Conservation (phyloP, 2,113 vertebrate genomes). For the Odobenus rosmarus region DNA sequence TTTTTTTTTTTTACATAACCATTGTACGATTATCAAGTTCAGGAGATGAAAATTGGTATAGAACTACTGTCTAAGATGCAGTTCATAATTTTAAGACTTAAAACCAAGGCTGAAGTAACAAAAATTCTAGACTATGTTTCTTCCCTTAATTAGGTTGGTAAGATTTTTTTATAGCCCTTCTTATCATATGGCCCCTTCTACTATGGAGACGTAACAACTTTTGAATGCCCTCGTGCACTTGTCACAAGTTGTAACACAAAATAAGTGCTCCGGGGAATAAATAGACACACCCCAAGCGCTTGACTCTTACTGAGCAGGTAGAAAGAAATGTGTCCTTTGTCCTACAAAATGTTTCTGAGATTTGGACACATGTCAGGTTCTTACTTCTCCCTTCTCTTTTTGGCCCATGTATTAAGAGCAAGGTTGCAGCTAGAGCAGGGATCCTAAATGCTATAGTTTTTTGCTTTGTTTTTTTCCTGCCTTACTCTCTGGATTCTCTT, state of each 20-base stretch:
- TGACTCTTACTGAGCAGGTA: not conserved
- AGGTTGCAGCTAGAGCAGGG: not conserved
- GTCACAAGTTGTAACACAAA: not conserved
- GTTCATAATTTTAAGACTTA: slow-evolving; percentile 19
- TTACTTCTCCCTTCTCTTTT: not conserved
- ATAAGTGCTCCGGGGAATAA: not conserved
- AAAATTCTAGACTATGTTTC: not conserved
- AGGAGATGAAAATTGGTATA: not conserved
- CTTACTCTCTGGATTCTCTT: not conserved
- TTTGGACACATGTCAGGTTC: not conserved
- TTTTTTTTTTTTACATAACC: not conserved
- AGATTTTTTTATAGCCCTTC: not conserved
- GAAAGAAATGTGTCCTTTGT: slow-evolving; percentile 3
- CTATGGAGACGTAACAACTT: not conserved
- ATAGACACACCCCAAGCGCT: not conserved
- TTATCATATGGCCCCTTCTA: not conserved
- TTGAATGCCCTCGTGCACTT: not conserved
- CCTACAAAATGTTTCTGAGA: not conserved
- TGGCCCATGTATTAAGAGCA: not conserved
- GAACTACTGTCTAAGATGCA: not conserved
- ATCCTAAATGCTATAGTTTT: not conserved
- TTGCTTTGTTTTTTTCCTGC: not conserved
- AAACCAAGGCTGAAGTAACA: not conserved
- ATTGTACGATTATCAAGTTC: not conserved
- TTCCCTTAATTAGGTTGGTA: not conserved